Evolutionary conservation across 2,797 vertebrate species (phyloP), one percentile per base, ranked within the genome.

Genomic region (Pangasius mekongensis): DNA sequence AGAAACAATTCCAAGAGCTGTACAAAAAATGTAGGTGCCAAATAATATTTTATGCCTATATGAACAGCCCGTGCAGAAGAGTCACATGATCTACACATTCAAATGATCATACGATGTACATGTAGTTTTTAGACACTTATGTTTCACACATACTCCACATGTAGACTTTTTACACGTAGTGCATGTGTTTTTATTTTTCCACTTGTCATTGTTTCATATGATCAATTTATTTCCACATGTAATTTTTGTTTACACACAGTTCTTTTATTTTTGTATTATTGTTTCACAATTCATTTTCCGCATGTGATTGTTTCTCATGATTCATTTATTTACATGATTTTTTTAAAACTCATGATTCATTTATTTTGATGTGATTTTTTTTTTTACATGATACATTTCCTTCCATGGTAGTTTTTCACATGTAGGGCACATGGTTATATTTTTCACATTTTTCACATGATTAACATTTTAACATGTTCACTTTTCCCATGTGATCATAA

Each of bases 21-120:
- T 91, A 91, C 87, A 89, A 66, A 74, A 93, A 95, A 86, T 93
- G 96, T 96, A 94, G 10, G 94, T 83, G 56, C 47, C 10, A 56
- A n/a, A 20, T 39, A 22, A 82, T 43, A 43, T 47, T 47, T 47
- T n/a, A 60, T 83, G 24, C 80, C 58, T 82, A 33, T 69, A 67
- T 5, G 27, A 83, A 18, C 2, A 20, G 81, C 24, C 18, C 1
- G 62, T 49, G 36, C 27, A 16, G 36, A 82, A 62, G 6, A n/a
- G 36, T 47, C 36, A 64, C 14, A 78, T 83, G 58, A 80, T 10
- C 16, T 77, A n/a, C 27, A 54, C 27, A 39, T 39, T 22, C 5
- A 39, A 27, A 60, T 27, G 11, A 80, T 74, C 71, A 47, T 24
- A 74, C 2, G 1, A 76, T 76, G 73, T 36, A 56, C 49, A 10